Base-by-base conservation (phyloP, 2,113 vertebrate species). In the Gambusia affinis region DNA sequence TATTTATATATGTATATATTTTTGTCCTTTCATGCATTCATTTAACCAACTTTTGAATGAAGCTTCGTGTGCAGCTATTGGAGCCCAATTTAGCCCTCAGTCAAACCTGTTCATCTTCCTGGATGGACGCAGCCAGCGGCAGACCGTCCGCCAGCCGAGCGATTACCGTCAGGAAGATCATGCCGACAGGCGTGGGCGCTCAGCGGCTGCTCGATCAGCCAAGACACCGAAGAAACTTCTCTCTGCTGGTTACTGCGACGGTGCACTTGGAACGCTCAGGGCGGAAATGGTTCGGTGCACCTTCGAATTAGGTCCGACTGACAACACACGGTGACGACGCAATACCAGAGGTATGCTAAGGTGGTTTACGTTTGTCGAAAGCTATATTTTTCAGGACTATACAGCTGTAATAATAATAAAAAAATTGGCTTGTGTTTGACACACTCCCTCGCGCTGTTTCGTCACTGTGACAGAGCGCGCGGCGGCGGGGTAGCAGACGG, bases 101-200 rank as follows among this genome's bases (percentile, higher is more conserved):
- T 82, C 73, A 64, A 69, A 93, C 97, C 96, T 98, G 96, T 64
- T 98, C 97, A 30, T 97, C 96, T 80, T 99, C 98, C 82, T 99
- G 96, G 87, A 98, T 96, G 24, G 97, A 99, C 10, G 97, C 97
- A 14, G 97, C 96, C 57, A 99, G 93, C 12, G 96, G 96, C 1
- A 99, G 94, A 61, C 97, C 97, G 80, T 99, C 98, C 76, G 95
- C 94, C 84, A 98, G 93, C 0, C 98, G 95, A n/a, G 96, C 97
- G 85, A 99, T 96, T 94, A 97, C 96, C 0, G 97, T 98, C 0
- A 99, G 92, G 60, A 96, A 82, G 90, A 97, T 96, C 97, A 99
- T 99, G 0, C 11, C 12, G 60, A 12, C 4, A 37, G 1, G 22
- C 12, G 24, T 29, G 60, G 5, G 37, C 57, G 3, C 0, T 29